These are phyloP conservation scores for Periophthalmus modestus DNA, from an alignment of 2,113 vertebrate genomes.

Conservation along the genomic window DNA sequence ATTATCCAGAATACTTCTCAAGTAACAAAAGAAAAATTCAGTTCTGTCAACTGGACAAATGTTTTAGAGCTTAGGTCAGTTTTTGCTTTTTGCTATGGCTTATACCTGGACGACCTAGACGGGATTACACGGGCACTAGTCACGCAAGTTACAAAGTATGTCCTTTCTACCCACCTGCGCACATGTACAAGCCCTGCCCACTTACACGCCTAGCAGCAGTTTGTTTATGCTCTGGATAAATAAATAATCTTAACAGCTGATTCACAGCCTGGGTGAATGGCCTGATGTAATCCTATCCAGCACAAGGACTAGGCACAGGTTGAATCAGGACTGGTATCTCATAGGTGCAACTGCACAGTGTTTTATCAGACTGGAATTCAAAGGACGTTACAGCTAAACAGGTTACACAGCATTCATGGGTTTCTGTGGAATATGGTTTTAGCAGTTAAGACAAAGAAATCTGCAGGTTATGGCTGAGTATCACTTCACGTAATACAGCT, in stretches of 20 bases:
- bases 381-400: slow-evolving; percentile 35
- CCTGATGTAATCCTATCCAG: neutral
- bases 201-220: slow-evolving; percentile 30
- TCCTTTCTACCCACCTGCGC: neutral
- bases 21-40: too few relatives aligned
- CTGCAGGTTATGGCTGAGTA: neutral
- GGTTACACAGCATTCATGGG: slow-evolving; percentile 68
- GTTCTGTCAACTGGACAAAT: too few relatives aligned
- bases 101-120: too few relatives aligned
- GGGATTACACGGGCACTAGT: too few relatives aligned
- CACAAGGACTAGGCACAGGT: slow-evolving; percentile 10
- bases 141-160: neutral
- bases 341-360: neutral
- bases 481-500: neutral
- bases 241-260: neutral
- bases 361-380: slow-evolving; percentile 43
- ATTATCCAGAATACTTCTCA: neutral
- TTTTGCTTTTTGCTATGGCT: too few relatives aligned
- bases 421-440: neutral
- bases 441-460: neutral
- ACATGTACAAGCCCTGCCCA: slow-evolving; percentile 7
- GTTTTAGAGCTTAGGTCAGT: too few relatives aligned
- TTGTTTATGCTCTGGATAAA: neutral
- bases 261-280: neutral
- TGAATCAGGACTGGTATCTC: neutral